Base-by-base conservation (phyloP, 2,888 invertebrate genomes). In the Apamea epomidion region DNA sequence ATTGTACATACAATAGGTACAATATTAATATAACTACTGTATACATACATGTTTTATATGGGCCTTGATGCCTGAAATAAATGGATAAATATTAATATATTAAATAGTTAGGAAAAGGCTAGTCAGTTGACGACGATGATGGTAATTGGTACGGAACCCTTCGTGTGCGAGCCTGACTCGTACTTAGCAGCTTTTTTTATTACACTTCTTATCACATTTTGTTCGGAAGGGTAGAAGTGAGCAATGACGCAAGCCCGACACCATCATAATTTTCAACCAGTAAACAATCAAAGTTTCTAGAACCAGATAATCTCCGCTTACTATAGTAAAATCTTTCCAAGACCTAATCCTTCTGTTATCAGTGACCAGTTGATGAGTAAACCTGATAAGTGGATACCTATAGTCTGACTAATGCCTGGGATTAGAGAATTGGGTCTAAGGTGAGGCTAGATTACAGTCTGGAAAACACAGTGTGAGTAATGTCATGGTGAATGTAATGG, bases 391-490 rank as follows among this genome's bases (percentile, higher is more conserved):
- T 65, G 37, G 80, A 81, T 87, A 80, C 32, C 67, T 58, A 8
- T n/a, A 74, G 78, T 76, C 81, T 87, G 77, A 82, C 73, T 88
- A 82, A 85, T 75, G 2, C 78, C 69, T 82, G 60, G 80, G 81
- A 88, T 90, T 90, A 85, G n/a, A 48, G 32, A 89, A 79, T 25
- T 87, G 58, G 88, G 90, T 89, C 90, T 90, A 87, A 77, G 82
- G 77, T 88, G 79, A 72, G 71, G n/a, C 71, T 76, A 81, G 79
- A 88, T 86, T 81, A 65, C 10, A 29, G 37, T 14, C 65, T 68
- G 65, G n/a, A 48, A 72, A 72, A 48, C 29, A 62, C 14, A 37
- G 3, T 71, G 42, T 85, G 74, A 75, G 62, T 67, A 76, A 45
- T 81, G 7, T 51, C 10, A 68, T 37, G 25, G 16, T 60, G n/a